A percentile compares a stretch with the other conserved stretches of the same genome.
Conservation (phyloP, 2,797 vertebrate genomes). For the Micromesistius poutassou region DNA sequence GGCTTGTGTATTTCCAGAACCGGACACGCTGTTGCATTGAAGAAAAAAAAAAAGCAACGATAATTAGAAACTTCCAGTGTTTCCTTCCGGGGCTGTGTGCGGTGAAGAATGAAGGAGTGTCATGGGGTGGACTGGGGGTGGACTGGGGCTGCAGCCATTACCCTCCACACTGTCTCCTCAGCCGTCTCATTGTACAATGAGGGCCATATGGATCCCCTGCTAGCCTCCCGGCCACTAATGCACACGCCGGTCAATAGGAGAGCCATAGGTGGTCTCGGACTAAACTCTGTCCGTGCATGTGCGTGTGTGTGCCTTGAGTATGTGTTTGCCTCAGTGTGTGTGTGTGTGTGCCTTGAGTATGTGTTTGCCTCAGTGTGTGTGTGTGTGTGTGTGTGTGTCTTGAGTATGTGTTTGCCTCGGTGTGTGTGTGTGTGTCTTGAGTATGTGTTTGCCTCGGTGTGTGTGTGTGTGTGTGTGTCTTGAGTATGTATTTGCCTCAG, state of each 20-base stretch:
- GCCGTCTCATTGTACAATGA: slow-evolving; percentile 28
- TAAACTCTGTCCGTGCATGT: slow-evolving; percentile 3
- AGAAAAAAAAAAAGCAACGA: background rate
- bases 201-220: slow-evolving; percentile 16
- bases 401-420: too few relatives aligned
- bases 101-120: background rate
- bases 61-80: background rate
- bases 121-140: background rate
- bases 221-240: slow-evolving; percentile 28
- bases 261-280: slow-evolving; percentile 16
- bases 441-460: too few relatives aligned
- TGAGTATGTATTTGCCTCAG: too few relatives aligned
- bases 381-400: too few relatives aligned
- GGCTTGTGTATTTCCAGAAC: background rate
- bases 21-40: background rate
- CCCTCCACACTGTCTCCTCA: slow-evolving; percentile 12
- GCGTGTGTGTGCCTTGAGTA: slow-evolving; percentile 26
- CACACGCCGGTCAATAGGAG: slow-evolving; percentile 58
- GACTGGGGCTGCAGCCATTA: background rate
- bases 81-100: background rate
- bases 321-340: too few relatives aligned
- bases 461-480: too few relatives aligned
- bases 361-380: slow-evolving; percentile 15
- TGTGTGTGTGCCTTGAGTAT: slow-evolving; percentile 26
- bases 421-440: too few relatives aligned